These are phyloP conservation scores for Machimus atricapillus DNA, from an alignment of 2,888 invertebrate species.

Conservation along the genomic window DNA sequence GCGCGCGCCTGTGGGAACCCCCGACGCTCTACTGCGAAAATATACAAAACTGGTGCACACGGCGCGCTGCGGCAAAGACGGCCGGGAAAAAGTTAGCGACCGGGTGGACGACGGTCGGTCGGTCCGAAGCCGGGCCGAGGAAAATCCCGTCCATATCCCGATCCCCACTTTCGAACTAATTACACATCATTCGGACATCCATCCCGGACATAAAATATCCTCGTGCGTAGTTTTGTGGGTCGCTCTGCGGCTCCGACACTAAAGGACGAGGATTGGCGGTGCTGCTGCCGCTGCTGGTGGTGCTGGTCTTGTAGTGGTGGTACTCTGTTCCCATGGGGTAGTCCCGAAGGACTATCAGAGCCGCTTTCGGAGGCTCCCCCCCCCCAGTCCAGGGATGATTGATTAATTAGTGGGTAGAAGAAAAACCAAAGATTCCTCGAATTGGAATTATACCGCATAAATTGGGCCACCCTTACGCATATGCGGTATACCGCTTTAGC, in stretches of 20 bases:
- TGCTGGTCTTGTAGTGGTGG: background rate
- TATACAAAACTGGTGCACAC: constrained; percentile 17
- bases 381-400: background rate
- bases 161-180: constrained; percentile 14
- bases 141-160: background rate
- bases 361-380: background rate
- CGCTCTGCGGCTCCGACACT: background rate
- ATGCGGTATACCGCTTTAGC: background rate
- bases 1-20: constrained; percentile 19
- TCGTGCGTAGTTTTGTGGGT: constrained; percentile 32
- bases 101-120: background rate
- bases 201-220: constrained; percentile 31
- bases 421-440: background rate
- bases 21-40: constrained; percentile 4
- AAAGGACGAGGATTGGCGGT: background rate
- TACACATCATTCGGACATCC: constrained; percentile 39
- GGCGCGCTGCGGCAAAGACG: constrained; percentile 19
- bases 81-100: constrained; percentile 6
- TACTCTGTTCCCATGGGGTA: background rate
- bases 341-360: background rate
- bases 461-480: background rate
- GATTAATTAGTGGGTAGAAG: background rate
- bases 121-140: background rate
- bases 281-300: background rate
- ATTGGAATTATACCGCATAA: background rate